phyloP scores from a whole-genome alignment of 2,797 vertebrate species.

The Florisuga fusca region DNA sequence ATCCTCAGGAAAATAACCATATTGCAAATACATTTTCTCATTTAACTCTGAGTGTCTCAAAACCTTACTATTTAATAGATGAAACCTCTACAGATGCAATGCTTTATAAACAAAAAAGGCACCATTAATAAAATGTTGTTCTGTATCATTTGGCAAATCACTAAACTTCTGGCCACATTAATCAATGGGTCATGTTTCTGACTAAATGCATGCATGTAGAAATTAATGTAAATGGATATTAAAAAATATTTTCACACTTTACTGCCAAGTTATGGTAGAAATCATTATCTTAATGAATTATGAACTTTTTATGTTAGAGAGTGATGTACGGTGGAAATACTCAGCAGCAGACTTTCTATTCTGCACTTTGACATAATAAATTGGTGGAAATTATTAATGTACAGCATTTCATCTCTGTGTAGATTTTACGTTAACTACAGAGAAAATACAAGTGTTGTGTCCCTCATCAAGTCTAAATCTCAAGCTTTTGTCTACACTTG shows the following conservation, averaged over 20 bases:
- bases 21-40: neutral
- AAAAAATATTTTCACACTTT: conserved; percentile 75
- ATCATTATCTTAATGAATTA: conserved; percentile 75
- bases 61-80: neutral
- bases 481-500: neutral
- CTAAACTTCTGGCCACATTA: conserved; percentile 41
- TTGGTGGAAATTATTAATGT: conserved; percentile 16
- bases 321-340: conserved; percentile 65
- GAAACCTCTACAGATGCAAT: neutral
- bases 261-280: conserved; percentile 66
- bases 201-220: conserved; percentile 54
- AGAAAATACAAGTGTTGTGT: neutral
- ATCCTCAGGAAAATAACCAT: neutral
- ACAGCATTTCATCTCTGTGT: neutral
- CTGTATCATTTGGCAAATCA: conserved; percentile 37
- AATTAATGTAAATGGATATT: conserved; percentile 68
- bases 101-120: conserved; percentile 23
- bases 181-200: conserved; percentile 37
- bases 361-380: conserved; percentile 23
- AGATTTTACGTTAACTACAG: conserved; percentile 1
- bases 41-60: neutral
- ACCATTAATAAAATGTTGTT: conserved; percentile 41
- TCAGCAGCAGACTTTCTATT: conserved; percentile 47
- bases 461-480: neutral
- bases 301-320: conserved; percentile 61